Evolutionary conservation across 30 jellyfish, hydroid and myxozoan genomes (phyloP), one percentile per base, ranked within the genome.

Genomic region (Hydractinia symbiolongicarpus): DNA sequence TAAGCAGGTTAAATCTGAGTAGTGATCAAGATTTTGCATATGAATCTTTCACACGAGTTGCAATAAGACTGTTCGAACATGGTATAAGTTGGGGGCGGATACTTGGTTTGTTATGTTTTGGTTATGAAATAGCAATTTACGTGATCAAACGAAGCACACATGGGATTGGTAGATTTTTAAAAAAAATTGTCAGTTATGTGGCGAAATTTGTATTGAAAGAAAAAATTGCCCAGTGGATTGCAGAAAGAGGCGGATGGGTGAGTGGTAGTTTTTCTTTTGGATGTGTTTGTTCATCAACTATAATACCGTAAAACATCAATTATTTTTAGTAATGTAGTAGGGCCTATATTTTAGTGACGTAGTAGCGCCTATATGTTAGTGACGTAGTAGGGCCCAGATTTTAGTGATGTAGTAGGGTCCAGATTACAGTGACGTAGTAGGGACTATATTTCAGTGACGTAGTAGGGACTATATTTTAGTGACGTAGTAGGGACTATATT

Each of bases 21-120:
- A 51, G 52, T 14, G 76, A 89, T 13, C 76, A 90, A 55, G 88
- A 76, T 9, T 81, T 94, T n/a, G 98, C 98, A 0, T 91, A 86
- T 64, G 73, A 53, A 10, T 21, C 93, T 40, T 91, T 91, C 87
- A 93, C 96, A 9, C 82, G 82, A 51, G 89, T 91, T 54, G 95
- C 98, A 4, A 79, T 86, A 15, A 82, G 86, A 57, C 88, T 91
- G 5, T 83, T 91, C 64, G 84, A 73, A 21, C 66, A 72, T 79
- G 96, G 96, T n/a, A 83, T 91, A 73, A 83, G 68, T 30, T 91
- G 98, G 98, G 98, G 98, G 20, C 77, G 98, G 8, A 91, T 91
- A 76, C 84, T 91, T 44, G 96, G 96, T 0, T 72, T 91, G 17
- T 82, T 91, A 6, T 83, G 83, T 11, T 91, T 91, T 86, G 98